These are phyloP conservation scores for Ascaphus truei DNA, from an alignment of 2,113 vertebrate genomes.

Conservation along the genomic window DNA sequence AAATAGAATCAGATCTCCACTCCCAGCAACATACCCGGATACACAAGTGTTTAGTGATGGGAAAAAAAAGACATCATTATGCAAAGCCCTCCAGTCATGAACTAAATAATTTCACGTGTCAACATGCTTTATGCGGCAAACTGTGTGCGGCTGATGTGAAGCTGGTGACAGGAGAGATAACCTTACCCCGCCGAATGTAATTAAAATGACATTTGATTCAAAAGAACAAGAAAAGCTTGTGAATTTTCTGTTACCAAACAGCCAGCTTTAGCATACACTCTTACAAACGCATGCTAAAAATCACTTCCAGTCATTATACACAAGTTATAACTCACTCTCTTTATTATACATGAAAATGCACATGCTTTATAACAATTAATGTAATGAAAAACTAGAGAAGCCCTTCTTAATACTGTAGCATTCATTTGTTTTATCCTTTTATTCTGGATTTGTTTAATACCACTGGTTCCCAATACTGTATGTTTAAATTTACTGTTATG, in stretches of 20 bases:
- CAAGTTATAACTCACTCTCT: too few relatives aligned
- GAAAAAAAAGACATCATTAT: not conserved
- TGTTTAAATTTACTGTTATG: too few relatives aligned
- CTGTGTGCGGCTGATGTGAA: not conserved
- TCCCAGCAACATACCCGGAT: too few relatives aligned
- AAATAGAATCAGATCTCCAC: too few relatives aligned
- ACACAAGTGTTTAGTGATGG: not conserved
- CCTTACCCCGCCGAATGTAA: not conserved
- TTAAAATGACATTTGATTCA: conserved; percentile 15
- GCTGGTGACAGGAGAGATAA: conserved; percentile 9
- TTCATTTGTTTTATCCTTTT: too few relatives aligned
- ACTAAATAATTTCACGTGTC: conserved; percentile 22
- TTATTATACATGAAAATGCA: too few relatives aligned
- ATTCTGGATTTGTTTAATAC: too few relatives aligned
- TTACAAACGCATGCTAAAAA: not conserved
- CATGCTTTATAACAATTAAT: too few relatives aligned
- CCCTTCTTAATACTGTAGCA: too few relatives aligned
- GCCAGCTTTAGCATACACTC: not conserved
- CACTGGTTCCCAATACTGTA: too few relatives aligned
- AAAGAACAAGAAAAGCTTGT: conserved; percentile 9
- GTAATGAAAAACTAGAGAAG: too few relatives aligned
- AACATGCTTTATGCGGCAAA: too few relatives aligned
- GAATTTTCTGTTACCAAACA: not conserved
- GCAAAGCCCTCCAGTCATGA: conserved; percentile 13
- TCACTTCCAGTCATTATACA: not conserved